Evolutionary conservation across 1,140 invertebrate species (phyloP), one percentile per base, ranked within the genome.

Genomic region (Drosophila tsacasi): DNA sequence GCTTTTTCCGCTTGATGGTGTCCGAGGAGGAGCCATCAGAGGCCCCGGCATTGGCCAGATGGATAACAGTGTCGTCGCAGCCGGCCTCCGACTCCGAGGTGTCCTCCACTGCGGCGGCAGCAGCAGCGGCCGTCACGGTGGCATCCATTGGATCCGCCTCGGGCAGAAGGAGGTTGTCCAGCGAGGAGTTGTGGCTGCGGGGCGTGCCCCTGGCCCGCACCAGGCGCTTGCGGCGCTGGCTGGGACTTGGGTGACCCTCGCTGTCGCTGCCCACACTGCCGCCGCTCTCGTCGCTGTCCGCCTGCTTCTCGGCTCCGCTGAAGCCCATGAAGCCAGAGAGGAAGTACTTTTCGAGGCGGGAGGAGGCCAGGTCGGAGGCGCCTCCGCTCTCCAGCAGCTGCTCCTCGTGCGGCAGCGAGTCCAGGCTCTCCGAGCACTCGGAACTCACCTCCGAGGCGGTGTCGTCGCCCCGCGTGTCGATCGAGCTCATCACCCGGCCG

Each of bases 341-440:
- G 93, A 98, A 98, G 93, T 98, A 98, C 92, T 98, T 98, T 92
- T 98, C 97, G 42, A 98, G 91, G 23, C 97, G 94, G 0, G 97
- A 97, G 0, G 97, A 97, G 55, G 97, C 97, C 49, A 97, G 83
- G 32, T 97, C 96, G 0, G 87, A 91, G 65, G 93, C 94, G 40
- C 93, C 92, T 59, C 94, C 93, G 5, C 93, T 94, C 93, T 95
- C 95, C 69, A 94, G 93, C 32, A 94, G 93, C 19, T 83, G 76
- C 27, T 94, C 93, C 17, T 95, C 95, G 2, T 94, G 93, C 2
- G 94, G 94, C 2, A 95, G 76, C 0, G 96, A 96, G 81, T 97
- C 97, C 59, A 96, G 86, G 40, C 96, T 96, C 92, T 98, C 97
- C 64, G 97, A 97, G 84, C 96, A 97, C 74, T 97, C 96, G 40